Evolutionary conservation across 2,888 invertebrate genomes (phyloP).

Genomic region (Aphodius sticticus): DNA sequence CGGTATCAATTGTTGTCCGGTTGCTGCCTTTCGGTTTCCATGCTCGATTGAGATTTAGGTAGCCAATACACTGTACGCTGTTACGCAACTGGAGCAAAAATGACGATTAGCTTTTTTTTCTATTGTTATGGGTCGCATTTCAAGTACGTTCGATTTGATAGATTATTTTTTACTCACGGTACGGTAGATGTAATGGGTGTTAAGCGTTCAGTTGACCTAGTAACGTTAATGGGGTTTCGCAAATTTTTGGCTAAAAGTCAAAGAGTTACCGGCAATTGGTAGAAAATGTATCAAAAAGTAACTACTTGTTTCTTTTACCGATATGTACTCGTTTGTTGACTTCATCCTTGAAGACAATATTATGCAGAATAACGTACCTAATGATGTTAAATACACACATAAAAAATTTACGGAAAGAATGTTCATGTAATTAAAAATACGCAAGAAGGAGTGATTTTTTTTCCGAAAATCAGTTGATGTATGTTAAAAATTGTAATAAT

Average conservation of each 20-base stretch:
- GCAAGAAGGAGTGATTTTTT: too few species aligned
- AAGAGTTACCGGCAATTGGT: neutral
- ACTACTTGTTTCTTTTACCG: too few species aligned
- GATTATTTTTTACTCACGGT: neutral
- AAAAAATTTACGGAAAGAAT: too few species aligned
- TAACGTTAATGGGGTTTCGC: neutral
- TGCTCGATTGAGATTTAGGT: constrained; percentile 4
- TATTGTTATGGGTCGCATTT: neutral
- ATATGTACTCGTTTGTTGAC: too few species aligned
- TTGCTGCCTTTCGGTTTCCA: neutral
- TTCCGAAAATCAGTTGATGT: too few species aligned
- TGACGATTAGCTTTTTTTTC: constrained; percentile 4
- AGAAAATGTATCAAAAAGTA: too few species aligned
- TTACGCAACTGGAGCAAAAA: constrained; percentile 4
- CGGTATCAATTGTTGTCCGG: constrained; percentile 4
- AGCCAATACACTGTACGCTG: neutral
- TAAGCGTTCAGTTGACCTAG: neutral
- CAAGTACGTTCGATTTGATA: neutral
- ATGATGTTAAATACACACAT: too few species aligned
- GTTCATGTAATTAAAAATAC: too few species aligned
- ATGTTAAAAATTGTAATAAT: too few species aligned
- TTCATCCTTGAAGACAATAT: too few species aligned
- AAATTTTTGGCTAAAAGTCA: neutral
- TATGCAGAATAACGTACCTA: too few species aligned
- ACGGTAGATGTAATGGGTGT: neutral